Conservation (phyloP, 1,140 invertebrate genomes). For the Anagrus nilaparvatae region DNA sequence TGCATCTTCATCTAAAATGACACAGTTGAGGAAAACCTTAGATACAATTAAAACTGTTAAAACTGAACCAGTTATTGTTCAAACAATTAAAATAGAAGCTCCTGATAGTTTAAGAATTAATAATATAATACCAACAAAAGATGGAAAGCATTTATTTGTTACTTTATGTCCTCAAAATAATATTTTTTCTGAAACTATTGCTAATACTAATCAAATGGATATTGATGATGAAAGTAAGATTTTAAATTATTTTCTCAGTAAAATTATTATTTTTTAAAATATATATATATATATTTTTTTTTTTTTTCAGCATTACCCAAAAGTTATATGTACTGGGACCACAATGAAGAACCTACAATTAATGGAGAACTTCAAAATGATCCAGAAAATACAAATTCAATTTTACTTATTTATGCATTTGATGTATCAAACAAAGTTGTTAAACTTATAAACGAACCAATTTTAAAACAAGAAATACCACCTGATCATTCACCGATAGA, state of each 20-base stretch:
- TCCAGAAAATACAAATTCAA: constrained; percentile 21
- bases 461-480: constrained; percentile 50
- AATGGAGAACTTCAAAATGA: constrained; percentile 30
- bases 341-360: constrained; percentile 30
- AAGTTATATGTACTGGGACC: constrained; percentile 39
- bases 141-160: constrained; percentile 54
- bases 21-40: constrained; percentile 28
- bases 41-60: constrained; percentile 29
- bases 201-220: constrained; percentile 40
- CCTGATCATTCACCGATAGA: constrained; percentile 55
- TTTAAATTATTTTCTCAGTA: constrained; percentile 12
- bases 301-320: constrained; percentile 23
- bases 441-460: constrained; percentile 49
- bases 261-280: not conserved
- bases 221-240: constrained; percentile 39
- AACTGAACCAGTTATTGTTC: constrained; percentile 36
- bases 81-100: constrained; percentile 34
- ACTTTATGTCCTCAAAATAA: constrained; percentile 41
- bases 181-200: constrained; percentile 11
- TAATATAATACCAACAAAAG: constrained; percentile 51
- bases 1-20: constrained; percentile 35
- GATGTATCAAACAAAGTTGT: constrained; percentile 47
- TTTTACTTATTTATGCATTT: constrained; percentile 48
- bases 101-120: constrained; percentile 41
- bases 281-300: too few relatives aligned